phyloP scores from a whole-genome alignment of 2,888 invertebrate genomes.

The Gandaritis pyraliata region DNA sequence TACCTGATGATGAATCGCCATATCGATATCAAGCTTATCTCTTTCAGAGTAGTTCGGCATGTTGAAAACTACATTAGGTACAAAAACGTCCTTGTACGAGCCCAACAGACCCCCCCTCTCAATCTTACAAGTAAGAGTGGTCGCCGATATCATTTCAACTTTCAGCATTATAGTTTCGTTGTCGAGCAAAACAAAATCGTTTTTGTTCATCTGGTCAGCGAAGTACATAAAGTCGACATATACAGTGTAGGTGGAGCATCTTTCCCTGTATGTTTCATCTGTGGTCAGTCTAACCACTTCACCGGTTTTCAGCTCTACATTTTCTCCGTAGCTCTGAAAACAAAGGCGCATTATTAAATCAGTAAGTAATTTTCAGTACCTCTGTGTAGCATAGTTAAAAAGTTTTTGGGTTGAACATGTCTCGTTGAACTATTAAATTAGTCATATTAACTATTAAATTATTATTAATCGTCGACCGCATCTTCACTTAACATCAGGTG shows the following conservation, averaged over 20 bases:
- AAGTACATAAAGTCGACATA: constrained; percentile 83
- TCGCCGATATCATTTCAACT: constrained; percentile 81
- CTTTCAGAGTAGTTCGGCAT: constrained; percentile 72
- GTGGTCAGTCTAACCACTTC: constrained; percentile 80
- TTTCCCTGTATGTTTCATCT: constrained; percentile 82
- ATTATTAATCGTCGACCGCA: too few species aligned
- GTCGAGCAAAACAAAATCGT: constrained; percentile 76
- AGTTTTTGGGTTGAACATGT: neutral
- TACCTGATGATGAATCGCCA: constrained; percentile 71
- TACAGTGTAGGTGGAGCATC: constrained; percentile 81
- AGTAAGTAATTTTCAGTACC: neutral
- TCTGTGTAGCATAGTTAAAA: too few species aligned
- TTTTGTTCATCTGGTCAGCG: constrained; percentile 76
- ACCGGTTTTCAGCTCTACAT: constrained; percentile 70
- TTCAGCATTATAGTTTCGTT: constrained; percentile 91
- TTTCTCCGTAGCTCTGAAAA: constrained; percentile 65
- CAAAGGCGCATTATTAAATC: neutral
- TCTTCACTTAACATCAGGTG: too few species aligned
- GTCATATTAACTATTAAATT: too few species aligned
- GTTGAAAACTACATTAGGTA: constrained; percentile 67
- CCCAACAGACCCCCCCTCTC: constrained; percentile 71
- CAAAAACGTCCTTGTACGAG: constrained; percentile 72
- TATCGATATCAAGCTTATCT: constrained; percentile 65
- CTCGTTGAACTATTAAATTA: too few species aligned
- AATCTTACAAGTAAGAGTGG: constrained; percentile 72